Evolutionary conservation across 2,113 vertebrate species (phyloP), one percentile per base, ranked within the genome.

Genomic region (Nannospalax galili): DNA sequence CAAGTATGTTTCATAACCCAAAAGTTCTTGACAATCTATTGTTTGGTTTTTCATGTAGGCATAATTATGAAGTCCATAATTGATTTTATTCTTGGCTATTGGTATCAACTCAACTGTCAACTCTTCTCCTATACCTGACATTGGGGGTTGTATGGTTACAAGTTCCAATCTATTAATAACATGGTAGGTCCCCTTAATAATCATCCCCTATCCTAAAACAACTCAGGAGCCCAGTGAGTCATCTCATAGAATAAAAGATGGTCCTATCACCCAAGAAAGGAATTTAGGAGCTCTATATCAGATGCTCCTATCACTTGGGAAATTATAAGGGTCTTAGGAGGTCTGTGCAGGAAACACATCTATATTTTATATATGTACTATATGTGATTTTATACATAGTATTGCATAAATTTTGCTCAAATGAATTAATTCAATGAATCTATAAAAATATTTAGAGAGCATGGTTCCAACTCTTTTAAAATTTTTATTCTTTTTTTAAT

Each of bases 361-460:
- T 79, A n/a, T 37, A 26, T 58, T 79, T 58, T 80, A 48, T 62
- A 28, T 72, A 58, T 62, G n/a, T 73, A 10, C 40, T 52, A 40
- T 75, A 40, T 75, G 58, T 84, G 70, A 92, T 65, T 84, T 92
- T 84, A 11, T 40, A 65, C 22, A 73, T 92, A 92, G 35, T 79
- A 58, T 10, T 22, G 48, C 58, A 58, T 58, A 58, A 12, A 5
- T 79, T 79, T 79, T 79, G 20, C 52, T 79, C 52, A n/a, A 79
- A 24, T 79, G 77, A 58, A 79, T 22, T 79, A 79, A 78, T 78
- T 56, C 52, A 79, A 79, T 20, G 58, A 79, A 58, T 58, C 58
- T n/a, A n/a, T 58, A n/a, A 79, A n/a, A 58, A n/a, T 79, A 56
- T 78, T 52, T 78, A 17, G 45, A 35, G 45, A 35, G 30, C 75